Conservation (phyloP, 2,888 invertebrate species). For the Philereme vetulata region DNA sequence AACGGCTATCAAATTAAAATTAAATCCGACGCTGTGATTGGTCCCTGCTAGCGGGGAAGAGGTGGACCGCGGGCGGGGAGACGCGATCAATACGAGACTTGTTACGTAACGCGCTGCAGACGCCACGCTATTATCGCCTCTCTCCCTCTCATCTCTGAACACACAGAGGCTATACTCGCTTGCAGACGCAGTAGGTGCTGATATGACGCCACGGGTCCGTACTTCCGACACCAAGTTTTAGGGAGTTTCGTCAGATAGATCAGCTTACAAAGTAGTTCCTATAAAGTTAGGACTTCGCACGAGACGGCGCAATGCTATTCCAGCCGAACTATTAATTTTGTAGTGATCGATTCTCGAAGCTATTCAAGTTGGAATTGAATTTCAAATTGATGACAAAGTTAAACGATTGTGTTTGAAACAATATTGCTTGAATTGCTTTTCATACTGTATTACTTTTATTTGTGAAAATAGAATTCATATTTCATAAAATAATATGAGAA, state of each 20-base stretch:
- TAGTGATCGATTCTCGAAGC: slow-evolving; percentile 11
- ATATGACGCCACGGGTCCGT: slow-evolving; percentile 40
- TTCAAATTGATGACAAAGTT: slow-evolving; percentile 15
- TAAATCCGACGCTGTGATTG: slow-evolving; percentile 69
- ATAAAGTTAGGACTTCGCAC: slow-evolving; percentile 34
- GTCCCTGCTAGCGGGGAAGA: slow-evolving; percentile 49
- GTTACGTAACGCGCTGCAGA: slow-evolving; percentile 65
- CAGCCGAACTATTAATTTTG: slow-evolving; percentile 27
- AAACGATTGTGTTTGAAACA: neutral
- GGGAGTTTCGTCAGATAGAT: slow-evolving; percentile 41
- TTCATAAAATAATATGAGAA: neutral
- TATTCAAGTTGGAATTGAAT: slow-evolving; percentile 20
- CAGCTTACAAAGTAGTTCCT: slow-evolving; percentile 44
- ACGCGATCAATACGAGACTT: slow-evolving; percentile 71
- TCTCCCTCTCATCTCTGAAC: slow-evolving; percentile 21
- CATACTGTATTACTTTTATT: slow-evolving; percentile 2
- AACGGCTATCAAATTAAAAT: slow-evolving; percentile 78
- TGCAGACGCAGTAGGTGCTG: slow-evolving; percentile 24
- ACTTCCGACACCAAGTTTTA: slow-evolving; percentile 42
- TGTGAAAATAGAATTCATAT: neutral
- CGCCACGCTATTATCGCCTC: slow-evolving; percentile 43
- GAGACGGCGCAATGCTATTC: slow-evolving; percentile 25
- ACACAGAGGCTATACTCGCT: slow-evolving; percentile 37
- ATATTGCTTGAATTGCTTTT: slow-evolving; percentile 7
- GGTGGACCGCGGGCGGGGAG: slow-evolving; percentile 42